Evolutionary conservation across 2,888 invertebrate species (phyloP), one percentile per base, ranked within the genome.

Genomic region (Lasiommata megera): DNA sequence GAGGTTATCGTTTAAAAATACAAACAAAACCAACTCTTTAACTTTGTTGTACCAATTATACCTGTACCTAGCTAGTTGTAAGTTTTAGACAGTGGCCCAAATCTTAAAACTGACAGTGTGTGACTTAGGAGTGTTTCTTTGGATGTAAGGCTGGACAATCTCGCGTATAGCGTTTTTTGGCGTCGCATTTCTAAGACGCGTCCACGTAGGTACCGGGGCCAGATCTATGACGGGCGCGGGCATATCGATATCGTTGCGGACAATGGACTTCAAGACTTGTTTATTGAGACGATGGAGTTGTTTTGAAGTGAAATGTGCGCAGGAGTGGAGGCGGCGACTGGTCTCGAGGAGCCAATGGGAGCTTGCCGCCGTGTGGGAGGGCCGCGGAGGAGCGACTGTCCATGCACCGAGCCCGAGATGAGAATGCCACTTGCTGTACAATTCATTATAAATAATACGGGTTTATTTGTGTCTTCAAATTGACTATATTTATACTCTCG

Each of bases 231-330:
- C 75, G 73, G 78, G 73, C 71, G 69, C 72, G 72, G 73, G 74
- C 54, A 76, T 77, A 76, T 80, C 76, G 74, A 76, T 75, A 82
- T 82, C 80, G 80, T 81, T 83, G 71, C 72, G 72, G 82, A 87
- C 88, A 88, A 88, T 88, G 85, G 86, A 81, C 78, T 80, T 82
- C 78, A 82, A 85, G 86, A 84, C 88, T 87, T 85, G 86, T 87
- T 88, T 88, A 88, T 88, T 83, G 81, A 83, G 79, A 79, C 73
- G 82, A 87, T 87, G 85, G 88, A 88, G 88, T 85, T 83, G 85
- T 87, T 85, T 82, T 81, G 80, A 84, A 84, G 80, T 76, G 77
- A 82, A 83, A 77, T 82, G 76, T 84, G 86, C 80, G 82, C 85
- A 81, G 77, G 80, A 86, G 83, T 80, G 86, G 81, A 88, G 89